These are phyloP conservation scores for Petrocephalus microphthalmus DNA, from an alignment of 2,113 vertebrate species.

Conservation along the genomic window DNA sequence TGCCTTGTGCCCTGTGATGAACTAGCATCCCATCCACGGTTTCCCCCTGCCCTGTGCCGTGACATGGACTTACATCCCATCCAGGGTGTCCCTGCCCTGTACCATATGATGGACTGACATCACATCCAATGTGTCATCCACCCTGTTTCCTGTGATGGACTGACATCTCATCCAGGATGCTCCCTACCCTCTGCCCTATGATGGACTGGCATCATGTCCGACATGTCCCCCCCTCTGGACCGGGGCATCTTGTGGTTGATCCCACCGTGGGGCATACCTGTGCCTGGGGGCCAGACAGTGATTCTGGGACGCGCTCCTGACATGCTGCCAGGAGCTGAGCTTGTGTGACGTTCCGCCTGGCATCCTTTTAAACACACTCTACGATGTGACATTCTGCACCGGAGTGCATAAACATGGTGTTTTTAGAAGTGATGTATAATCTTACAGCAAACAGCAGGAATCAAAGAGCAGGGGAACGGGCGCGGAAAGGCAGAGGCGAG, in stretches of 20 bases:
- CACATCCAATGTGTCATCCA: background rate
- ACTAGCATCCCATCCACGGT: background rate
- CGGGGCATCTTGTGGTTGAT: background rate
- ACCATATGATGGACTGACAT: background rate
- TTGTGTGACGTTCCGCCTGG: background rate
- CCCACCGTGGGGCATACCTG: background rate
- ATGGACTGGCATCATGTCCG: too few relatives aligned
- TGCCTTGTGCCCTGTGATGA: too few relatives aligned
- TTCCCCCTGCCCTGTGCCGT: background rate
- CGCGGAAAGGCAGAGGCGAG: background rate
- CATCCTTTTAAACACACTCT: background rate
- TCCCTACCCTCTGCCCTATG: too few relatives aligned
- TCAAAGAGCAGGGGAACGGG: background rate
- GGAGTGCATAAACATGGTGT: background rate
- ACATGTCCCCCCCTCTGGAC: background rate
- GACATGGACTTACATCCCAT: background rate
- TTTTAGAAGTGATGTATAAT: background rate
- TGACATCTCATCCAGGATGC: too few relatives aligned
- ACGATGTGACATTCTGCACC: background rate
- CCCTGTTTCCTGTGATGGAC: too few relatives aligned
- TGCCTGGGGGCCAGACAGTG: background rate
- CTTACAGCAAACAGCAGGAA: background rate
- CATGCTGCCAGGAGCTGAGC: background rate
- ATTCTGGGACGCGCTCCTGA: background rate
- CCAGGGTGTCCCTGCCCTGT: background rate